phyloP scores from a whole-genome alignment of 2,797 vertebrate genomes.

The Thamnophis elegans region DNA sequence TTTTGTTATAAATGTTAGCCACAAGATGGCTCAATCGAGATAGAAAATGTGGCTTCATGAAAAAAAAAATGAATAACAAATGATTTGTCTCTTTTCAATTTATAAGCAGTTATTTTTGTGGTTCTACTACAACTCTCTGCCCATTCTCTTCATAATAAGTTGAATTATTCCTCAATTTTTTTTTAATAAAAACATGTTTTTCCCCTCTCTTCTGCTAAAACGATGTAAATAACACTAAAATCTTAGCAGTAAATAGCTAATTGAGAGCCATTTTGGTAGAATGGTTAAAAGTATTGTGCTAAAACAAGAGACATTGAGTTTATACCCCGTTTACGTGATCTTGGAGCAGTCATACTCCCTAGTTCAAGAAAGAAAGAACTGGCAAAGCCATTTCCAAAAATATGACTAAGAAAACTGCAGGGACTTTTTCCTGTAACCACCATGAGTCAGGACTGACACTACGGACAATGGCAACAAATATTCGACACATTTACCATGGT shows the following conservation, averaged over 20 bases:
- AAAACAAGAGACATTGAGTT: background rate
- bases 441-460: background rate
- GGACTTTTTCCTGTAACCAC: background rate
- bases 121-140: background rate
- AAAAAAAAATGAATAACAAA: background rate
- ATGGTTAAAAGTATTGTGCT: background rate
- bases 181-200: background rate
- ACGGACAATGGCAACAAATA: background rate
- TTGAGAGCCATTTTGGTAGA: background rate
- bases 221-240: background rate
- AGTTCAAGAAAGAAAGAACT: background rate
- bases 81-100: background rate
- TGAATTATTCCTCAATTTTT: background rate
- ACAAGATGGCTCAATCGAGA: slow-evolving; percentile 71
- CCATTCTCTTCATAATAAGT: background rate
- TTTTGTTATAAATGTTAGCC: slow-evolving; percentile 53
- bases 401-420: background rate
- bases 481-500: background rate
- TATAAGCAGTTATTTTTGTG: background rate
- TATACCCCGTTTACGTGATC: background rate
- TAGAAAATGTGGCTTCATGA: slow-evolving; percentile 33
- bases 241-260: background rate
- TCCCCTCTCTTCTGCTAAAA: background rate
- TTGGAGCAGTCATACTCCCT: background rate
- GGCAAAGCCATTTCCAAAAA: background rate